Conservation (phyloP, 2,888 invertebrate species). For the Melieria picta region DNA sequence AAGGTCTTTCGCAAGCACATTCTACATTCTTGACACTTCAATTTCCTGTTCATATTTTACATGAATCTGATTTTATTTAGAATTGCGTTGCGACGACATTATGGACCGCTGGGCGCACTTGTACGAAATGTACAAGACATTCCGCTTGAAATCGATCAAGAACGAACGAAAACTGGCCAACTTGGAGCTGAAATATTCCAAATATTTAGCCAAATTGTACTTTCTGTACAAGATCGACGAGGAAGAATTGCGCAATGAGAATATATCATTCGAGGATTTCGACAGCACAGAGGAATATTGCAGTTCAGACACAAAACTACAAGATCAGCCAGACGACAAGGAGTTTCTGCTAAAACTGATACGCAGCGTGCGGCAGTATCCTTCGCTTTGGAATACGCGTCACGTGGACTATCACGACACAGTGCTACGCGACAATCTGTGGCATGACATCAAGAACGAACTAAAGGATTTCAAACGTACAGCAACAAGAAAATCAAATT, state of each 20-base stretch:
- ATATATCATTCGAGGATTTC: conserved; percentile 49
- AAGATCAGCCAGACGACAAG: conserved; percentile 58
- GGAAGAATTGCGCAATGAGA: conserved; percentile 56
- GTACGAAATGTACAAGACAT: conserved; percentile 62
- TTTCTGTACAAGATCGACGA: conserved; percentile 60
- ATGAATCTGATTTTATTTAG: conserved; percentile 29
- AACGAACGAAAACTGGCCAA: conserved; percentile 51
- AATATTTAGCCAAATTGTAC: conserved; percentile 58
- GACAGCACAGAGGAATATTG: conserved; percentile 33
- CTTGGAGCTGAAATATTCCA: conserved; percentile 58
- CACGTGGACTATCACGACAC: conserved; percentile 53
- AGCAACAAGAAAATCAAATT: background rate
- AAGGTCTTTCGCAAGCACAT: too few species aligned
- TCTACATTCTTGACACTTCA: too few species aligned
- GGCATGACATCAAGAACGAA: conserved; percentile 54
- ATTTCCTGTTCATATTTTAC: too few species aligned
- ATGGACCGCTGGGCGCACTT: conserved; percentile 60
- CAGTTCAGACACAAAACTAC: conserved; percentile 45
- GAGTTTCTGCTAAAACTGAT: conserved; percentile 56
- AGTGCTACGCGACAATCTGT: conserved; percentile 52
- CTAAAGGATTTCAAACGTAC: conserved; percentile 54
- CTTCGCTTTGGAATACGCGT: conserved; percentile 55
- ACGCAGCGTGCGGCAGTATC: conserved; percentile 49
- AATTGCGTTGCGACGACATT: conserved; percentile 52
- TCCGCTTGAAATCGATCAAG: conserved; percentile 59